Evolutionary conservation across 1,140 invertebrate genomes (phyloP).

Genomic region (Lepidurus couesii): DNA sequence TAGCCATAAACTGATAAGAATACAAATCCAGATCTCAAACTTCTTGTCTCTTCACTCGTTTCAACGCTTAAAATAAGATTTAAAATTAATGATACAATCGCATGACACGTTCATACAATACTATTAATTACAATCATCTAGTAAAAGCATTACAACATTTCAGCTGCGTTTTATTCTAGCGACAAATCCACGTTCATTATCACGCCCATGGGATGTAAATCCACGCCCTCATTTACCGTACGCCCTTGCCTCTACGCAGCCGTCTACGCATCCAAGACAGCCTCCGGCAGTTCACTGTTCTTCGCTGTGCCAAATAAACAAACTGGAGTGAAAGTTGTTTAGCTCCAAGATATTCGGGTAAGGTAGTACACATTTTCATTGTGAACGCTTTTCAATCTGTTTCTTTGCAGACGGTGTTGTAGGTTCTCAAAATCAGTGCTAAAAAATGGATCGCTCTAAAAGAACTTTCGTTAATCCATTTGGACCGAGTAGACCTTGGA

Average conservation of each 20-base stretch:
- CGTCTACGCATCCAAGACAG: neutral
- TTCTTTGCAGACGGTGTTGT: neutral
- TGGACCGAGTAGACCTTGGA: conserved; percentile 54
- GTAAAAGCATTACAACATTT: too few species aligned
- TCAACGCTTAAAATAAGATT: too few species aligned
- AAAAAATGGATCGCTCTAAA: neutral
- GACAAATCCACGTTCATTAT: neutral
- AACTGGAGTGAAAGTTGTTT: conserved; percentile 13
- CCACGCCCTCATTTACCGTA: neutral
- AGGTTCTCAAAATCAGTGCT: neutral
- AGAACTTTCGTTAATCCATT: conserved; percentile 3
- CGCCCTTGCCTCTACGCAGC: neutral
- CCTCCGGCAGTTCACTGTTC: neutral
- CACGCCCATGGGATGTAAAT: neutral
- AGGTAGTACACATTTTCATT: neutral
- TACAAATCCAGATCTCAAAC: too few species aligned
- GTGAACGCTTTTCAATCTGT: neutral
- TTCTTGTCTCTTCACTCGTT: too few species aligned
- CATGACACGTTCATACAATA: too few species aligned
- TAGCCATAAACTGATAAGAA: too few species aligned
- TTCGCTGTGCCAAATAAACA: neutral
- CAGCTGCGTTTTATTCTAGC: too few species aligned
- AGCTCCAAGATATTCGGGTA: too few species aligned
- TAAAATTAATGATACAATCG: too few species aligned
- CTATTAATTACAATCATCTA: too few species aligned